Percentiles rank a stretch among this genome's conserved stretches.
Evolutionary conservation across 2,113 vertebrate species (phyloP).

Genomic region (Syngnathus typhle): DNA sequence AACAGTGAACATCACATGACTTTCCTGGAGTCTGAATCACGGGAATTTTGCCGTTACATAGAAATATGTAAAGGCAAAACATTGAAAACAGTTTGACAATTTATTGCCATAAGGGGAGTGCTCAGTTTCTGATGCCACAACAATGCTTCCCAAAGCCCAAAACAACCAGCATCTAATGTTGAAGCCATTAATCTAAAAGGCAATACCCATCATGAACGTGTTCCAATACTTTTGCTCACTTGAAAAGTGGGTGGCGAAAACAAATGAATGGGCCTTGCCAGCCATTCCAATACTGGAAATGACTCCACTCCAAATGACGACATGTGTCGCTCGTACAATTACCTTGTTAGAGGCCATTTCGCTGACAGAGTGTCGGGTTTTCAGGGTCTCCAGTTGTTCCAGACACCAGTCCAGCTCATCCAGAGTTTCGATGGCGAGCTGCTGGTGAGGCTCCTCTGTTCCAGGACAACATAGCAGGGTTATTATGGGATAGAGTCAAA

Average conservation of each 20-base stretch:
- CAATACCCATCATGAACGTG: too few species aligned
- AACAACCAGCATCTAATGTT: too few species aligned
- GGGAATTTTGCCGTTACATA: background rate
- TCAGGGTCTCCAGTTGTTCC: conserved; percentile 89
- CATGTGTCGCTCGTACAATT: conserved; percentile 2
- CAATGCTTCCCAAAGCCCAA: too few species aligned
- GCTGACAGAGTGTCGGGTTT: conserved; percentile 82
- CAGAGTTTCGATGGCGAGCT: conserved; percentile 83
- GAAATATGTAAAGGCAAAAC: background rate
- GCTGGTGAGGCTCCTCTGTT: conserved; percentile 82
- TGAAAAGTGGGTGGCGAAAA: too few species aligned
- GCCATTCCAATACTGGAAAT: background rate
- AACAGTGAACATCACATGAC: conserved; percentile 8
- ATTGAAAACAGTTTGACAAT: background rate
- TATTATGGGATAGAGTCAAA: background rate
- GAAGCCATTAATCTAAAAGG: too few species aligned
- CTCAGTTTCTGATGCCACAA: too few species aligned
- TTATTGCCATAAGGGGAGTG: too few species aligned
- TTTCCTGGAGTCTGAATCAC: background rate
- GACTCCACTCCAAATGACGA: background rate
- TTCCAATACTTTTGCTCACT: too few species aligned
- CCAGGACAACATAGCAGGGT: conserved; percentile 21
- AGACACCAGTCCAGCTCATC: conserved; percentile 96
- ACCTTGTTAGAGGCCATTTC: conserved; percentile 82
- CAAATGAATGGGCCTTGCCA: too few species aligned